These are phyloP conservation scores for Knipowitschia caucasica DNA, from an alignment of 2,797 vertebrate species.

Conservation along the genomic window DNA sequence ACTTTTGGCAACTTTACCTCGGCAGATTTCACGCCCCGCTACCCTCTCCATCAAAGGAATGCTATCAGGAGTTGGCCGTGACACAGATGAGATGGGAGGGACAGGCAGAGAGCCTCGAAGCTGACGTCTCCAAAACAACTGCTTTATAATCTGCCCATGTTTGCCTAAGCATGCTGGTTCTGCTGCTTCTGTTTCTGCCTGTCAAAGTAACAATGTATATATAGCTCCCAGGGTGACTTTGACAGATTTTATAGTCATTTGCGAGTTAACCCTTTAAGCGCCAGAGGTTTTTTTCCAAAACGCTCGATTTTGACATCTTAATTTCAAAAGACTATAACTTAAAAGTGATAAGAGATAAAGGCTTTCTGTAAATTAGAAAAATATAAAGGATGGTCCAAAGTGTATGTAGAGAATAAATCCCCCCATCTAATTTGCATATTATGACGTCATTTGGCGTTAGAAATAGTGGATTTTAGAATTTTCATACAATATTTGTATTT, in stretches of 20 bases:
- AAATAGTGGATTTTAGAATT: too few relatives aligned
- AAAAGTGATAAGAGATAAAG: too few relatives aligned
- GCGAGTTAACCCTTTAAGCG: too few relatives aligned
- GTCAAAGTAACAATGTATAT: not conserved
- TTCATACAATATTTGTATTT: too few relatives aligned
- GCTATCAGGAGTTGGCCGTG: slow-evolving; percentile 14
- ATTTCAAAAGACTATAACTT: too few relatives aligned
- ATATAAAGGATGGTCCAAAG: too few relatives aligned
- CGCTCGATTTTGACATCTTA: too few relatives aligned
- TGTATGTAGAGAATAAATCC: too few relatives aligned
- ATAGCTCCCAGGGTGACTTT: not conserved
- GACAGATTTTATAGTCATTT: not conserved
- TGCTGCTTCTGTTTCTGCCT: not conserved
- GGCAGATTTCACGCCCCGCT: slow-evolving; percentile 32
- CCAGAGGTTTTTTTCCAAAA: too few relatives aligned
- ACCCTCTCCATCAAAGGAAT: slow-evolving; percentile 29
- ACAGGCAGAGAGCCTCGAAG: slow-evolving; percentile 5
- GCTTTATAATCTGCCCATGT: slow-evolving; percentile 4
- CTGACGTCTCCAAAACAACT: slow-evolving; percentile 5
- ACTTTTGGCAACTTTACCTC: slow-evolving; percentile 21
- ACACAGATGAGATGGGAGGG: slow-evolving; percentile 13
- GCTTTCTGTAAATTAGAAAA: too few relatives aligned
- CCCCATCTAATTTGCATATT: too few relatives aligned
- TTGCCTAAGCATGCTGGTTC: not conserved
- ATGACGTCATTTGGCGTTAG: too few relatives aligned